phyloP scores from a whole-genome alignment of 2,888 invertebrate genomes.

The Acleris laterana region DNA sequence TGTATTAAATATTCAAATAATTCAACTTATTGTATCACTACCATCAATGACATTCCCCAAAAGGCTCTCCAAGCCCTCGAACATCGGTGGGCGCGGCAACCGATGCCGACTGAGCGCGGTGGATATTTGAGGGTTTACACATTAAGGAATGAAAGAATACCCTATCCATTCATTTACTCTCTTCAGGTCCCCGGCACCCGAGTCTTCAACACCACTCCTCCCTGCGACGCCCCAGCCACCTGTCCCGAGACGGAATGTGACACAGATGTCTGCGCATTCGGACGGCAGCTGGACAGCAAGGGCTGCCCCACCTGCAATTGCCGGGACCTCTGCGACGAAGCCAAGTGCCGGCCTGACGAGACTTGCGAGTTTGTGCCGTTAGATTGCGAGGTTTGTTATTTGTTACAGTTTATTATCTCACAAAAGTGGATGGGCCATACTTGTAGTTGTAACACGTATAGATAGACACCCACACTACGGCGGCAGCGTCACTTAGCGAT shows the following conservation, averaged over 20 bases:
- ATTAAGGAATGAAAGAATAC: no score
- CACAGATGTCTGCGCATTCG: constrained; percentile 65
- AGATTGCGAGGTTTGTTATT: constrained; percentile 67
- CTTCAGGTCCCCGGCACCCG: constrained; percentile 86
- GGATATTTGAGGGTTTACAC: no score
- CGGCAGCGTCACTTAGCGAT: no score
- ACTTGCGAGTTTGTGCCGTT: constrained; percentile 73
- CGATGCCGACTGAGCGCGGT: no score
- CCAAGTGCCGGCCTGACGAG: constrained; percentile 87
- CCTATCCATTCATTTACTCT: not conserved
- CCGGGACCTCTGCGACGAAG: constrained; percentile 90
- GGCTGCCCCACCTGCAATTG: constrained; percentile 92
- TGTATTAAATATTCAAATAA: no score
- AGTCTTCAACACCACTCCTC: constrained; percentile 83
- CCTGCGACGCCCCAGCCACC: constrained; percentile 60
- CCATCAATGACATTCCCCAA: not conserved
- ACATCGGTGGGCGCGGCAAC: no score
- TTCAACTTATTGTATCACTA: not conserved
- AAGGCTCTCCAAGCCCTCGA: not conserved
- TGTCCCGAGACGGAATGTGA: constrained; percentile 66
- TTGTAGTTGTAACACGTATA: no score
- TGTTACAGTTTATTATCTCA: not conserved
- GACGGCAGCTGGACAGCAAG: constrained; percentile 67
- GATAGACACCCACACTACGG: no score
- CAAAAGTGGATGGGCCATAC: no score